A percentile compares a stretch with the other conserved stretches of the same genome.
These are phyloP conservation scores for rabbit (Oryctolagus cuniculus) DNA, from an alignment of 2,113 vertebrate species.

Conservation along the genomic window DNA sequence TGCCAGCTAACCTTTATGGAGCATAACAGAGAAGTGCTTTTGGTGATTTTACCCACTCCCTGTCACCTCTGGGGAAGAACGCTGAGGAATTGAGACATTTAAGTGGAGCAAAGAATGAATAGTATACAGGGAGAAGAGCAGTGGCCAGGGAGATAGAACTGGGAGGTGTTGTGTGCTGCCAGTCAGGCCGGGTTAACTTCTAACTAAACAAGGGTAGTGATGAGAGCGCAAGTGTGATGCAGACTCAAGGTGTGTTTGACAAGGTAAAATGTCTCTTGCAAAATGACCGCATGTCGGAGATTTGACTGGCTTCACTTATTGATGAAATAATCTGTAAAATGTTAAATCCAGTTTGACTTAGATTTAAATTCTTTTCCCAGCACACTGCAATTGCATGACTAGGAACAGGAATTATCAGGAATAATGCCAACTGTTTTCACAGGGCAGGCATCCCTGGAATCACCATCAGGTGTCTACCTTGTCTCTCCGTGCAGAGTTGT, in stretches of 20 bases:
- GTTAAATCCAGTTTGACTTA: not conserved
- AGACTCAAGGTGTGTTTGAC: not conserved
- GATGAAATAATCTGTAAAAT: not conserved
- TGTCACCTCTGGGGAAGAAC: not conserved
- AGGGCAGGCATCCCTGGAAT: not conserved
- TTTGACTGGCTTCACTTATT: not conserved
- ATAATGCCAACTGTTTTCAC: not conserved
- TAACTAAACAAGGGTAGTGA: not conserved
- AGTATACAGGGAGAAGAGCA: not conserved
- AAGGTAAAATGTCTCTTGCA: not conserved
- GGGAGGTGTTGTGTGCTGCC: not conserved
- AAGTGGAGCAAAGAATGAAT: not conserved
- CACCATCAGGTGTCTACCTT: not conserved
- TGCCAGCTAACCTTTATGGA: not conserved
- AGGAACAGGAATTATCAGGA: not conserved
- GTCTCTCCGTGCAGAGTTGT: no score
- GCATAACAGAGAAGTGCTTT: not conserved
- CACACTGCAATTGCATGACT: not conserved
- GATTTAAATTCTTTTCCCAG: constrained; percentile 13
- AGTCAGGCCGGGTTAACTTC: not conserved
- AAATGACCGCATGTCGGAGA: not conserved
- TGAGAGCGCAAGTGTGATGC: no score
- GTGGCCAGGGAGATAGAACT: not conserved
- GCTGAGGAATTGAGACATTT: not conserved
- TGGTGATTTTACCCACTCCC: not conserved